Evolutionary conservation across 2,888 invertebrate species (phyloP).

Genomic region (Andrena marginata): DNA sequence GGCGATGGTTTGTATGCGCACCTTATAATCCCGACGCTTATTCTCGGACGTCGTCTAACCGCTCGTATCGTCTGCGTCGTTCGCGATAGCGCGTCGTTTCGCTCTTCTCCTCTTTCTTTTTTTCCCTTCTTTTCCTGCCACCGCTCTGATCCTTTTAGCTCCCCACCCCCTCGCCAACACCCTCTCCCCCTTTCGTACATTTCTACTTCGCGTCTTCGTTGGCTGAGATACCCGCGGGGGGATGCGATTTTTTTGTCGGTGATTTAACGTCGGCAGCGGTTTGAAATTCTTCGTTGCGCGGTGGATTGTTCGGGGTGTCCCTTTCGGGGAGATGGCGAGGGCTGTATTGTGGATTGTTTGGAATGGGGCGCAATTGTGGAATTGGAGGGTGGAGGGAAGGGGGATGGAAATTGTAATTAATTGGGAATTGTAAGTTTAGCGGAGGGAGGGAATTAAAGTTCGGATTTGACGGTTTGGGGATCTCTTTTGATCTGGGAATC

Average conservation of each 20-base stretch:
- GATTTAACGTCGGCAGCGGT: conserved; percentile 1
- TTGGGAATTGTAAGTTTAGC: no score
- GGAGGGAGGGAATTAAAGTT: no score
- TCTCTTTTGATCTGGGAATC: no score
- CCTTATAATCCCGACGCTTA: conserved; percentile 64
- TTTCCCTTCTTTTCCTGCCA: neutral
- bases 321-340: no score
- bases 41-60: conserved; percentile 61
- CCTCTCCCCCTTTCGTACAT: neutral
- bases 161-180: neutral
- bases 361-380: no score
- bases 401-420: no score
- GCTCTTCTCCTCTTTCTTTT: conserved; percentile 3
- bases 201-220: neutral
- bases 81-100: conserved; percentile 43
- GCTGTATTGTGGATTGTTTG: no score
- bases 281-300: neutral
- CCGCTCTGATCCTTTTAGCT: neutral
- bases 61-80: conserved; percentile 46
- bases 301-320: no score
- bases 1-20: conserved; percentile 46
- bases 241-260: neutral
- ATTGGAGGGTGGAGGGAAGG: no score
- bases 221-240: neutral
- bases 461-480: no score